Conservation (phyloP, 2,797 vertebrate species). For the Poecilia wingei region DNA sequence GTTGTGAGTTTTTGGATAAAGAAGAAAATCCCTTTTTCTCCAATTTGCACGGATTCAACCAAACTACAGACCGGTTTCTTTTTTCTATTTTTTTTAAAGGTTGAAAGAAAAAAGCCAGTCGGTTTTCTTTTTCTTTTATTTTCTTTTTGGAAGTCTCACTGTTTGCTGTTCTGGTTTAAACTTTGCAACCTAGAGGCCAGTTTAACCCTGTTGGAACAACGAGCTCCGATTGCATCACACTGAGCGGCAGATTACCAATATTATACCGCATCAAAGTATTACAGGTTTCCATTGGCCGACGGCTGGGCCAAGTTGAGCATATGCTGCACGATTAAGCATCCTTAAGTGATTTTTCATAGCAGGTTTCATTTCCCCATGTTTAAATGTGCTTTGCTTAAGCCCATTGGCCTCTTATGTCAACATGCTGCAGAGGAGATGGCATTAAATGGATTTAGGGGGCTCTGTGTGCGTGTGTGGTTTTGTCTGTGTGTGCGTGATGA, state of each 20-base stretch:
- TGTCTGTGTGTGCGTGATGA: slow-evolving; percentile 25
- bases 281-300: slow-evolving; percentile 52
- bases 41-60: slow-evolving; percentile 36
- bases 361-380: slow-evolving; percentile 77
- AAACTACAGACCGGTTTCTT: slow-evolving; percentile 13
- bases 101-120: slow-evolving; percentile 34
- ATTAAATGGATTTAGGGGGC: slow-evolving; percentile 79
- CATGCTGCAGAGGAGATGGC: slow-evolving; percentile 77
- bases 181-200: slow-evolving; percentile 29
- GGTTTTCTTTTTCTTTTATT: slow-evolving; percentile 31
- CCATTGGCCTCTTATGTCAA: slow-evolving; percentile 81
- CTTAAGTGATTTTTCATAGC: slow-evolving; percentile 79
- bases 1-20: slow-evolving; percentile 25
- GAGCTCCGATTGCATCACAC: slow-evolving; percentile 36
- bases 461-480: slow-evolving; percentile 38
- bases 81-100: background rate
- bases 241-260: slow-evolving; percentile 64
- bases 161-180: slow-evolving; percentile 39
- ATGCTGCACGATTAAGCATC: slow-evolving; percentile 70
- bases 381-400: slow-evolving; percentile 80
- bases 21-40: slow-evolving; percentile 49
- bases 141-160: slow-evolving; percentile 26
- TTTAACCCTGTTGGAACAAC: slow-evolving; percentile 17
- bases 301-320: slow-evolving; percentile 63
- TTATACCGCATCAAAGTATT: slow-evolving; percentile 73